Conservation (phyloP, 2,797 vertebrate genomes). For the Eospalax fontanierii region DNA sequence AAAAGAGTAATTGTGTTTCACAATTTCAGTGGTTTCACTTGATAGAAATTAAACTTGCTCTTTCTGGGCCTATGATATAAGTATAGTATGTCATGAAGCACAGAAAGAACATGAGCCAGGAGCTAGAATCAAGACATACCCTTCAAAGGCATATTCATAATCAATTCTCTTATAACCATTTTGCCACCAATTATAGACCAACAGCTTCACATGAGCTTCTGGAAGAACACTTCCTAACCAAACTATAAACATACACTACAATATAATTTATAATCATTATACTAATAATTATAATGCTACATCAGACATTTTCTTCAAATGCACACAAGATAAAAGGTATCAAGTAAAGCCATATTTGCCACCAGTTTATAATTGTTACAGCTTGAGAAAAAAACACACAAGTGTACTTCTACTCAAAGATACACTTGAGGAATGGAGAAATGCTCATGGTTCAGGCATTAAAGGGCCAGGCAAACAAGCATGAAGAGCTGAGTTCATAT, state of each 20-base stretch:
- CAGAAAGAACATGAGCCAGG: background rate
- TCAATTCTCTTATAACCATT: background rate
- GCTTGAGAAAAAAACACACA: background rate
- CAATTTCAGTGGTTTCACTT: background rate
- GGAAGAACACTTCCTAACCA: background rate
- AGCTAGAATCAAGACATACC: background rate
- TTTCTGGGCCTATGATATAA: background rate
- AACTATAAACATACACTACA: background rate
- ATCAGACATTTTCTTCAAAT: conserved; percentile 43
- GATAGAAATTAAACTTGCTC: background rate
- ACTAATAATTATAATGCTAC: background rate
- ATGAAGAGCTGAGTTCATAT: background rate
- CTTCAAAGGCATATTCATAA: background rate
- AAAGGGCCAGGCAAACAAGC: background rate
- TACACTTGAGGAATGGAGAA: background rate
- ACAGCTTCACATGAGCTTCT: background rate
- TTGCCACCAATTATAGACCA: background rate
- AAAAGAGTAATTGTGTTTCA: background rate
- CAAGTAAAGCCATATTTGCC: conserved; percentile 22
- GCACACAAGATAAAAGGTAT: background rate
- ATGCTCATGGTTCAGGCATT: background rate
- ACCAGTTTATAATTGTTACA: conserved; percentile 12
- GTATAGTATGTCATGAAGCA: background rate
- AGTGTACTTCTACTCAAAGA: conserved; percentile 15
- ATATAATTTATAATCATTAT: background rate